phyloP scores from a whole-genome alignment of 2,888 invertebrate genomes.

The Lasioglossum figueresi region DNA sequence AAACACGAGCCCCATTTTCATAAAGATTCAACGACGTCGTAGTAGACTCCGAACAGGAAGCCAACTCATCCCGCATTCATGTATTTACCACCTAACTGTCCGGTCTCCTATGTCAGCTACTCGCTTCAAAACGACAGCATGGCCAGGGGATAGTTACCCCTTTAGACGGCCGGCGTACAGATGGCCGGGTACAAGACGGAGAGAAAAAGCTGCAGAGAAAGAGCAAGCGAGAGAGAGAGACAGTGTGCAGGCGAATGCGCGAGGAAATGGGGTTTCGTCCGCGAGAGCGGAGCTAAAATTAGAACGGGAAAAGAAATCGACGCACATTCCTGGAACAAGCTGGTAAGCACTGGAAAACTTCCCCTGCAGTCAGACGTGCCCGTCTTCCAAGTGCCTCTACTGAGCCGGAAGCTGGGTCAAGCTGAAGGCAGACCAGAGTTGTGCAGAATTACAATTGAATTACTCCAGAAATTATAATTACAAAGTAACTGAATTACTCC shows the following conservation, averaged over 20 bases:
- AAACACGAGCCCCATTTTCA: conserved; percentile 63
- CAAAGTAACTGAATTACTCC: no score
- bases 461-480: no score
- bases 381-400: conserved; percentile 63
- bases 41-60: conserved; percentile 32
- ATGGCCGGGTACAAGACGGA: not conserved
- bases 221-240: not conserved
- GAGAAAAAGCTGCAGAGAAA: not conserved
- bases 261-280: conserved; percentile 44
- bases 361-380: conserved; percentile 71
- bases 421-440: conserved; percentile 41
- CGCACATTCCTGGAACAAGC: conserved; percentile 76
- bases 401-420: conserved; percentile 64
- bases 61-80: conserved; percentile 62
- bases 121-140: conserved; percentile 47
- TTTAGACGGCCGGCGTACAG: conserved; percentile 24
- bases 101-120: conserved; percentile 38
- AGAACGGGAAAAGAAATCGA: conserved; percentile 73
- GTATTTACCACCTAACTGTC: conserved; percentile 67
- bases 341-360: conserved; percentile 70
- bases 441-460: no score
- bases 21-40: conserved; percentile 64
- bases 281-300: conserved; percentile 57
- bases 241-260: conserved; percentile 10
- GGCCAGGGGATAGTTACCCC: conserved; percentile 50